phyloP scores from a whole-genome alignment of 2,113 vertebrate species.

The Butorides virescens region DNA sequence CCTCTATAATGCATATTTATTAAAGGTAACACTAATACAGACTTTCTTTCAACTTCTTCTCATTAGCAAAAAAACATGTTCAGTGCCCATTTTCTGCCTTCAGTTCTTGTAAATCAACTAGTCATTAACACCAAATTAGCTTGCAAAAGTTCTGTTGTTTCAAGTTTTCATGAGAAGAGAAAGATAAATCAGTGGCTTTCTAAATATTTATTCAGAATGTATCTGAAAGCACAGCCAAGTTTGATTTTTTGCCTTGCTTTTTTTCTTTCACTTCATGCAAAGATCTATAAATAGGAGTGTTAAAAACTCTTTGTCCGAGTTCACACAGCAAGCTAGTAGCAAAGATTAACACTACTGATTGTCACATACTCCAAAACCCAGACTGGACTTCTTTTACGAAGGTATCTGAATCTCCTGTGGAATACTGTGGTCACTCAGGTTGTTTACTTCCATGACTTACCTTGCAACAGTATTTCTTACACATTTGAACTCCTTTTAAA shows the following conservation, averaged over 20 bases:
- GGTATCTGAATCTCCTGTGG: neutral
- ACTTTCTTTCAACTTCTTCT: neutral
- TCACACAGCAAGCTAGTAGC: neutral
- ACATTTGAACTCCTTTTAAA: neutral
- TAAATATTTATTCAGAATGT: neutral
- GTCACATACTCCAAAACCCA: neutral
- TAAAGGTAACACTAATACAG: neutral
- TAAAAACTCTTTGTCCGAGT: neutral
- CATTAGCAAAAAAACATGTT: neutral
- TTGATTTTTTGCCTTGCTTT: neutral
- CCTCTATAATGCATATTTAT: neutral
- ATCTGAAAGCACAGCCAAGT: neutral
- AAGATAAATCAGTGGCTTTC: neutral
- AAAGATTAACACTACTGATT: neutral
- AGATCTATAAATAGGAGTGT: neutral
- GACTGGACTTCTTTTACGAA: neutral
- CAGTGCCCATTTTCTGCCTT: neutral
- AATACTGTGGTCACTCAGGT: neutral
- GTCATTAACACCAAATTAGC: neutral
- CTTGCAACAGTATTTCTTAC: neutral
- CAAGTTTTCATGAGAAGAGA: neutral
- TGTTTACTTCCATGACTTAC: neutral
- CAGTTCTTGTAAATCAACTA: neutral
- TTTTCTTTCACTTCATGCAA: neutral
- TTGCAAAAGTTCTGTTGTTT: neutral